Evolutionary conservation across 1,140 invertebrate species (phyloP).

Genomic region (Scaptomyza graminum): DNA sequence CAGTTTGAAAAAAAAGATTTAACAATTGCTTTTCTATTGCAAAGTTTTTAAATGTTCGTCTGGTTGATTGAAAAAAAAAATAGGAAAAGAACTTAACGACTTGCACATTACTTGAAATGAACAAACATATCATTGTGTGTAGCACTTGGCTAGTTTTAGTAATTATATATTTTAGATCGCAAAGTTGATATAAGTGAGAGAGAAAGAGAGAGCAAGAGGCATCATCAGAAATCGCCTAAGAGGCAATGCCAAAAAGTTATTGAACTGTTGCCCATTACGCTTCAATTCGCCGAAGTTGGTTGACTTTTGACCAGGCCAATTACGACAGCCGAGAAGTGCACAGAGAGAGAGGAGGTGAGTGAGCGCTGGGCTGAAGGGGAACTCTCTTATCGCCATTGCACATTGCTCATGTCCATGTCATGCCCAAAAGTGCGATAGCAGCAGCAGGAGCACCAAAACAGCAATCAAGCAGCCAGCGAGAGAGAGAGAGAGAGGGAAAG

Average conservation of each 20-base stretch:
- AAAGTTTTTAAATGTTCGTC: no score
- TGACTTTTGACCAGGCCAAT: slow-evolving; percentile 64
- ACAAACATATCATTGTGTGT: neutral
- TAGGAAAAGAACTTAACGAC: neutral
- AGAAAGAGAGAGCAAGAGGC: neutral
- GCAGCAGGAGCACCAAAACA: neutral
- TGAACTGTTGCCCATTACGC: slow-evolving; percentile 79
- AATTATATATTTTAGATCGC: slow-evolving; percentile 27
- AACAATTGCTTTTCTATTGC: no score
- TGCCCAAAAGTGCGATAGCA: slow-evolving; percentile 35
- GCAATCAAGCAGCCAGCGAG: neutral
- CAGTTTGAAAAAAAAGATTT: no score
- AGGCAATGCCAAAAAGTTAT: slow-evolving; percentile 72
- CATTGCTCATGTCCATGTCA: slow-evolving; percentile 74
- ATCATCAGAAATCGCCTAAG: slow-evolving; percentile 20
- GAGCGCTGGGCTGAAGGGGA: slow-evolving; percentile 7
- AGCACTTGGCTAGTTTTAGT: slow-evolving; percentile 21
- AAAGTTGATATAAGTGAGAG: slow-evolving; percentile 16
- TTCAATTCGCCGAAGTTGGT: slow-evolving; percentile 66
- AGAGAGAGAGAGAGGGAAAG: slow-evolving; percentile 14
- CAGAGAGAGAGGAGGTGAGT: neutral
- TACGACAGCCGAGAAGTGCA: slow-evolving; percentile 26
- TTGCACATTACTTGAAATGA: neutral
- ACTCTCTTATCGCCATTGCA: slow-evolving; percentile 69
- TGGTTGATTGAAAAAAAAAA: neutral